Base-by-base conservation (phyloP, 1,140 invertebrate genomes). In the Drosophila tani region DNA sequence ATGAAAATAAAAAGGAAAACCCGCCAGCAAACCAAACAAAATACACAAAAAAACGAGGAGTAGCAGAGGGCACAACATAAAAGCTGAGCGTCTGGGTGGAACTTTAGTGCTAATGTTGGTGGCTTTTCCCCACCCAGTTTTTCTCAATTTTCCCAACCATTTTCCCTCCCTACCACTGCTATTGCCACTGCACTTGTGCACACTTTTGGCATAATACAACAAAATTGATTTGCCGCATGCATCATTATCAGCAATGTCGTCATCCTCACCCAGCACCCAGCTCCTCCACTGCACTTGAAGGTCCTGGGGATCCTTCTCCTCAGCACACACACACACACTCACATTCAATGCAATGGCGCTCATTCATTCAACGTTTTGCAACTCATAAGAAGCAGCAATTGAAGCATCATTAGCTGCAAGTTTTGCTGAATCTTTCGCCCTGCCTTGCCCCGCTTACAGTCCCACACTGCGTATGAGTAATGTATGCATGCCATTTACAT, bases 351-450 rank as follows among this genome's bases (percentile, higher is more conserved):
- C 85, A 84, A 90, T 88, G 85, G 60, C 56, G 84, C 69, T 79
- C 84, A 90, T 88, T 88, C 84, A 88, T 88, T 88, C 84, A 84
- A 88, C 84, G 74, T 88, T 88, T 88, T 88, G 84, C 84, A 88
- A 81, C 85, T 88, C 85, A 79, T 78, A 90, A 90, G 84, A 84
- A 87, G 69, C 85, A 88, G 85, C 84, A 75, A 88, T 88, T 88
- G 84, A 88, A 88, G 84, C 81, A 90, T 88, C 84, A 88, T 88
- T 88, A 88, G 84, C 84, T 88, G 85, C 84, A 90, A 81, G 84
- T 87, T 88, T 75, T 75, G 12, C 53, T 45, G 59, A 71, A 50
- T 64, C 47, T 47, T 45, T 68, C 45, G 45, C 24, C 32, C 32
- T 9, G 32, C 9, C 38, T 12, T n/a, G 24, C 24, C 63, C 8